Evolutionary conservation across 1,140 invertebrate genomes (phyloP).

Genomic region (Phthorimaea operculella): DNA sequence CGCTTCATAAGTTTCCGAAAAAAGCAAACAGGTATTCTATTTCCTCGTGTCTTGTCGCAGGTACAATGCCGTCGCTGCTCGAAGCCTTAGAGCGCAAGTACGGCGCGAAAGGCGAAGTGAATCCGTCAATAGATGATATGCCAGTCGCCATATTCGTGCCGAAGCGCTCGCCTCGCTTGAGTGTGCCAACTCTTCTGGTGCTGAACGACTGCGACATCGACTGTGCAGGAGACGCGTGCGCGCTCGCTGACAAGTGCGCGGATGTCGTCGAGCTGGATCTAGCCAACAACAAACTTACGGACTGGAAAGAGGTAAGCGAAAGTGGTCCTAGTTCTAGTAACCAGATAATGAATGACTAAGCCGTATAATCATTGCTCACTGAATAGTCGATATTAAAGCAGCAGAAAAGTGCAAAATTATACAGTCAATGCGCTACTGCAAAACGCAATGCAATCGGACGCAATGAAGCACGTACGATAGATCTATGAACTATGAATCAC

Average conservation of each 20-base stretch:
- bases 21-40: too few species aligned
- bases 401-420: too few species aligned
- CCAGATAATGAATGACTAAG: too few species aligned
- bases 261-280: conserved; percentile 90
- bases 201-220: conserved; percentile 91
- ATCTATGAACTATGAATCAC: neutral
- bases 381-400: too few species aligned
- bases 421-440: too few species aligned
- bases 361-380: too few species aligned
- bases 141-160: conserved; percentile 85
- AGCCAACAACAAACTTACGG: conserved; percentile 87
- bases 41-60: conserved; percentile 24
- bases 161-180: conserved; percentile 78
- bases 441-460: too few species aligned
- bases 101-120: conserved; percentile 71
- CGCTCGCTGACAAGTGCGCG: conserved; percentile 82
- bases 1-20: too few species aligned
- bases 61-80: conserved; percentile 80
- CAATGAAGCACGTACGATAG: too few species aligned
- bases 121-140: conserved; percentile 70
- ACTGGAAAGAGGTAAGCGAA: conserved; percentile 82
- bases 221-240: conserved; percentile 82
- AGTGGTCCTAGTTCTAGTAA: neutral
- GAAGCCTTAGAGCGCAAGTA: conserved; percentile 89
- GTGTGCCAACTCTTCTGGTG: conserved; percentile 85